Evolutionary conservation across 2,113 vertebrate species (phyloP).

Genomic region (Phasianus colchicus): DNA sequence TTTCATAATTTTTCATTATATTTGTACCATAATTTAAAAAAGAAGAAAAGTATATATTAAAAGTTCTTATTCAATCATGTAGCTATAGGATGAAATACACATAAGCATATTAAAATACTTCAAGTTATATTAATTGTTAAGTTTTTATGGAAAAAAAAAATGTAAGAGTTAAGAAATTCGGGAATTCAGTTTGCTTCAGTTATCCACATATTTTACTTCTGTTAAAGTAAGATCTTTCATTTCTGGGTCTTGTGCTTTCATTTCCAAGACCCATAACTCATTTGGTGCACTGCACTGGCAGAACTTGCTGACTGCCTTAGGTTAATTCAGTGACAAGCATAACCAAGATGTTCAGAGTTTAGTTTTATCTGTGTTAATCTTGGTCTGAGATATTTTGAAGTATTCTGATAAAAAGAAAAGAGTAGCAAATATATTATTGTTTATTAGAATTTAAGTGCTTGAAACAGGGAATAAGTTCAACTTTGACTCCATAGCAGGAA

Average conservation of each 20-base stretch:
- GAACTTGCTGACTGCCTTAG: not conserved
- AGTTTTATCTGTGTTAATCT: not conserved
- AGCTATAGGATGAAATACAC: not conserved
- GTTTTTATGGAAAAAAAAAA: not conserved
- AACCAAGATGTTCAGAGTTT: not conserved
- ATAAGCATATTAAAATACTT: not conserved
- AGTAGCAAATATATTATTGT: not conserved
- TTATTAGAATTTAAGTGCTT: not conserved
- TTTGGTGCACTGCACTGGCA: not conserved
- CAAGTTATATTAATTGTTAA: not conserved
- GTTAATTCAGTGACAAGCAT: not conserved
- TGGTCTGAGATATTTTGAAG: not conserved
- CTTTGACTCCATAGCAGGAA: not conserved
- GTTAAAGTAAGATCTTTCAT: constrained; percentile 5
- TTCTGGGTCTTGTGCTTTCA: not conserved
- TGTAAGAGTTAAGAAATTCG: not conserved
- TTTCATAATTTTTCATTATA: not conserved
- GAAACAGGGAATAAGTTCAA: not conserved
- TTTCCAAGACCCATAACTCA: not conserved
- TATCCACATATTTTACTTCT: not conserved
- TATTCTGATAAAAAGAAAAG: not conserved
- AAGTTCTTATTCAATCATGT: not conserved
- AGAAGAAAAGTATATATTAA: not conserved
- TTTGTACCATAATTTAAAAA: not conserved
- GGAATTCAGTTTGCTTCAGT: not conserved